Evolutionary conservation across 2,888 invertebrate genomes (phyloP).

Genomic region (Drymonia ruficornis): DNA sequence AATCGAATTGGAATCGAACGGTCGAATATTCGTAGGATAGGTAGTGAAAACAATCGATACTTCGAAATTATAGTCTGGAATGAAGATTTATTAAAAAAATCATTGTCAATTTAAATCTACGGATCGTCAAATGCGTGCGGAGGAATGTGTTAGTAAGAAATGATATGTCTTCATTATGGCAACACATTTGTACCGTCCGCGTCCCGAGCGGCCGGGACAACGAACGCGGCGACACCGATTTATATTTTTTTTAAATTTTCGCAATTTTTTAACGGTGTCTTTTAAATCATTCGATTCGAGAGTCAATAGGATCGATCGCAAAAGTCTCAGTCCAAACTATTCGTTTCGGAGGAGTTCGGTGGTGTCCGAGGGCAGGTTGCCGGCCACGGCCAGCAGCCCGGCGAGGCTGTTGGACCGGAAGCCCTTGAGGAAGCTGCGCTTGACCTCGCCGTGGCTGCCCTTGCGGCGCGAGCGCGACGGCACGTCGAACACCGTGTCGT

Average conservation of each 20-base stretch:
- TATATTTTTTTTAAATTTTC: conserved; percentile 15
- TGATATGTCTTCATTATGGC: conserved; percentile 80
- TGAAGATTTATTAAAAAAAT: conserved; percentile 21
- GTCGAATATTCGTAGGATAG: neutral
- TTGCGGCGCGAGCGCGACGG: conserved; percentile 42
- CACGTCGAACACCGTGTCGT: conserved; percentile 83
- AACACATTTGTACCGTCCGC: conserved; percentile 62
- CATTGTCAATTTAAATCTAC: conserved; percentile 19
- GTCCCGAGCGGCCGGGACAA: conserved; percentile 16
- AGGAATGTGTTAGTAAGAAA: conserved; percentile 73
- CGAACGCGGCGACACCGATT: conserved; percentile 4
- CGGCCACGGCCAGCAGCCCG: conserved; percentile 59
- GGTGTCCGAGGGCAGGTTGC: conserved; percentile 59
- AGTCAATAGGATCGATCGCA: neutral
- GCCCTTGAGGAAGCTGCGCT: conserved; percentile 61
- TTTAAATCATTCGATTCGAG: conserved; percentile 1
- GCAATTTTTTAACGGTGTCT: neutral
- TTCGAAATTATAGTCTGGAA: conserved; percentile 33
- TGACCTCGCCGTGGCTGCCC: conserved; percentile 54
- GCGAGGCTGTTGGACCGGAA: conserved; percentile 69
- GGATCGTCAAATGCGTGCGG: conserved; percentile 16
- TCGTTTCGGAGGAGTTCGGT: conserved; percentile 66
- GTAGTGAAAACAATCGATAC: conserved; percentile 9
- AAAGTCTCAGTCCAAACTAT: conserved; percentile 34
- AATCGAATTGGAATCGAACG: conserved; percentile 35